Conservation (phyloP, 2,888 invertebrate species). For the Brachynemurus nebulosus region DNA sequence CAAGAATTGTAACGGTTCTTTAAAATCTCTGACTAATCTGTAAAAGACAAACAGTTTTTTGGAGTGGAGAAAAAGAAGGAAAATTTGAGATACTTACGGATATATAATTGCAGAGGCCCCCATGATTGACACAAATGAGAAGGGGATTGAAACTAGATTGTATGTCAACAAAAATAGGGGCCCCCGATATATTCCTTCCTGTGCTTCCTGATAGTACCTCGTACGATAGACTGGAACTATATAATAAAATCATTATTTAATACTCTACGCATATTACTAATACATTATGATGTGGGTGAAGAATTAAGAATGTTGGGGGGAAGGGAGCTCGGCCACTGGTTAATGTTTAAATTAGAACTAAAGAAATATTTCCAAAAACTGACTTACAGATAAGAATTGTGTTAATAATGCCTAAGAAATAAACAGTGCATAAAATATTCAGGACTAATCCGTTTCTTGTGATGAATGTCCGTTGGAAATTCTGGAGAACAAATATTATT, state of each 20-base stretch:
- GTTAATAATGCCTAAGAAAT: constrained; percentile 53
- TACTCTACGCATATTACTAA: background rate
- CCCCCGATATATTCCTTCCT: constrained; percentile 80
- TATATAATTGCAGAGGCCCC: constrained; percentile 59
- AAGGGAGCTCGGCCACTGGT: too few relatives aligned
- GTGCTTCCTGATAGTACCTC: constrained; percentile 81
- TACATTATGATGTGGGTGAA: background rate
- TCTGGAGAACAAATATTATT: constrained; percentile 28
- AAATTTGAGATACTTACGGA: constrained; percentile 39
- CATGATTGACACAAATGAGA: constrained; percentile 61
- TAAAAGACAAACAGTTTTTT: constrained; percentile 16
- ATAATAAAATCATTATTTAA: constrained; percentile 18
- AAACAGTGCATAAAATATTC: constrained; percentile 50
- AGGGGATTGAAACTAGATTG: constrained; percentile 66
- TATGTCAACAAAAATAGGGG: constrained; percentile 70
- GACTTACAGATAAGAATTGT: constrained; percentile 57
- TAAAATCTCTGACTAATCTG: constrained; percentile 43
- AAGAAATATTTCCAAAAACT: too few relatives aligned
- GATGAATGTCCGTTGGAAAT: constrained; percentile 54
- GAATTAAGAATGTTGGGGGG: too few relatives aligned
- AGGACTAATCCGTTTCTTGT: constrained; percentile 57
- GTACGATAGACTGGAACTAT: constrained; percentile 72
- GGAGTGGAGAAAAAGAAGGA: too few relatives aligned
- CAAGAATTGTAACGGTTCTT: constrained; percentile 43
- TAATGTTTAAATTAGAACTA: too few relatives aligned